Conservation (phyloP, 2,797 vertebrate species). For the Acanthis flammea region DNA sequence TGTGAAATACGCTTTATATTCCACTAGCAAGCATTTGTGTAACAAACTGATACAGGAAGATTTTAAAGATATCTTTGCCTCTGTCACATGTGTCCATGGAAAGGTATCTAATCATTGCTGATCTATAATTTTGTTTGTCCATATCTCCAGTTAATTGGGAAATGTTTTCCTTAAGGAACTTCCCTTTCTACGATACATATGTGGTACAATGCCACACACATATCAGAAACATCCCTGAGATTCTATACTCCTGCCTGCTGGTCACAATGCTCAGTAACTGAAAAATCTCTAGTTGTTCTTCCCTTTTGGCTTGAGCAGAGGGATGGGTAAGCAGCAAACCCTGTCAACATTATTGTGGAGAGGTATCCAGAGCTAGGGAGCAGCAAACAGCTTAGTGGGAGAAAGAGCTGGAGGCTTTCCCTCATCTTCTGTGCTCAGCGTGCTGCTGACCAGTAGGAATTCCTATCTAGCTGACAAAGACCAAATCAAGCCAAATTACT, state of each 20-base stretch:
- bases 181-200: background rate
- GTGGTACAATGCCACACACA: background rate
- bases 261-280: background rate
- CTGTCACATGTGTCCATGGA: rapidly evolving
- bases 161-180: background rate
- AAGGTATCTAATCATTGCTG: background rate
- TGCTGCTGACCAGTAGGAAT: background rate
- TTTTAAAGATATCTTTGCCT: background rate
- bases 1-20: background rate
- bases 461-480: background rate
- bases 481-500: background rate
- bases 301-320: background rate
- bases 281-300: background rate
- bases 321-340: background rate
- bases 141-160: background rate
- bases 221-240: background rate
- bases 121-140: background rate
- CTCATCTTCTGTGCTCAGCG: background rate
- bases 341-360: background rate
- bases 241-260: background rate
- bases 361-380: background rate
- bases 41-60: background rate
- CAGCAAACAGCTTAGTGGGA: background rate
- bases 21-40: background rate
- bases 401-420: background rate